Evolutionary conservation across 1,140 invertebrate genomes (phyloP).

Genomic region (Orchesella cincta): DNA sequence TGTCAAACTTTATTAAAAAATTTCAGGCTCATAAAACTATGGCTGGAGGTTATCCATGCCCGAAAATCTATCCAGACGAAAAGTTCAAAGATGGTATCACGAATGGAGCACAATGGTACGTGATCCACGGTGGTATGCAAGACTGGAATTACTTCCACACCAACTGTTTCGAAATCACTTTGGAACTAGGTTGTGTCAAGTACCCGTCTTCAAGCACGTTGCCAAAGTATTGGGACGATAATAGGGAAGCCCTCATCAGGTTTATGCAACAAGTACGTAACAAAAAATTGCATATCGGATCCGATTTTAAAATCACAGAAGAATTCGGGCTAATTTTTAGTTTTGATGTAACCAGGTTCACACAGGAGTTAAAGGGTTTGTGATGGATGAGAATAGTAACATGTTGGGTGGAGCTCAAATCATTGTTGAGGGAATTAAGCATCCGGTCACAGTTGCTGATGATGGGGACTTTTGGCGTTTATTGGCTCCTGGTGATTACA

Average conservation of each 20-base stretch:
- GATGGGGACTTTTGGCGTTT: slow-evolving; percentile 93
- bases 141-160: slow-evolving; percentile 95
- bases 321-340: neutral
- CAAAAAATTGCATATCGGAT: no score
- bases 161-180: slow-evolving; percentile 90
- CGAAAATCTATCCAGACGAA: slow-evolving; percentile 63
- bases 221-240: slow-evolving; percentile 81
- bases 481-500: slow-evolving; percentile 82
- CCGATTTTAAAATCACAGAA: slow-evolving; percentile 9
- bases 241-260: slow-evolving; percentile 78
- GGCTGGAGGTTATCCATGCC: slow-evolving; percentile 75
- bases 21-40: slow-evolving; percentile 74
- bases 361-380: slow-evolving; percentile 81
- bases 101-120: slow-evolving; percentile 91
- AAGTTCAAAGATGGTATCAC: slow-evolving; percentile 80
- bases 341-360: slow-evolving; percentile 66
- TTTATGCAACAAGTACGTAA: slow-evolving; percentile 82
- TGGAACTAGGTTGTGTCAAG: slow-evolving; percentile 93
- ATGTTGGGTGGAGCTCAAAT: slow-evolving; percentile 75
- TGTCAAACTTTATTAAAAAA: neutral
- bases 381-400: slow-evolving; percentile 73
- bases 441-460: slow-evolving; percentile 67
- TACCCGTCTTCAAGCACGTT: slow-evolving; percentile 77
- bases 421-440: slow-evolving; percentile 70
- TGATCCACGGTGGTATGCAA: slow-evolving; percentile 91